These are phyloP conservation scores for Sclerurus mexicanus DNA, from an alignment of 2,113 vertebrate genomes.

Conservation along the genomic window DNA sequence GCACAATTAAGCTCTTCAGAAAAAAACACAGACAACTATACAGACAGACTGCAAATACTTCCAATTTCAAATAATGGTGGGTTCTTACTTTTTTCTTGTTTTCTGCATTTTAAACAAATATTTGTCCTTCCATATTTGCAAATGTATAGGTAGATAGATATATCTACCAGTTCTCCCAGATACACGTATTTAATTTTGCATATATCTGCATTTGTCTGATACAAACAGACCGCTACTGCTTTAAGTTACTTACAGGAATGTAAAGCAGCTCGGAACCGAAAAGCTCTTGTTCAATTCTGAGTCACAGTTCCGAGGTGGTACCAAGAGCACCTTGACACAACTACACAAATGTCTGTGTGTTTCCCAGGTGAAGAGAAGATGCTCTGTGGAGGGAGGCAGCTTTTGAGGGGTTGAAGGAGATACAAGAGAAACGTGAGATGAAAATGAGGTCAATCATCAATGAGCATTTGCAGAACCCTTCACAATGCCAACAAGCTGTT, in stretches of 20 bases:
- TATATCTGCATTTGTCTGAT: not conserved
- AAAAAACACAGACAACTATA: not conserved
- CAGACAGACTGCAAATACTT: not conserved
- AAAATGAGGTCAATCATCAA: not conserved
- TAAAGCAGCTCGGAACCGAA: slow-evolving; percentile 7
- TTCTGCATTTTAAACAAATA: not conserved
- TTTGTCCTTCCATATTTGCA: not conserved
- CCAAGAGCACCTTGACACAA: not conserved
- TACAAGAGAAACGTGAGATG: not conserved
- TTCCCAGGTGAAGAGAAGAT: not conserved
- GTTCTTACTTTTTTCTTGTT: not conserved
- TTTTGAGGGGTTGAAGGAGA: not conserved
- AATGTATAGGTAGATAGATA: not conserved
- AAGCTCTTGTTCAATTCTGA: slow-evolving; percentile 18
- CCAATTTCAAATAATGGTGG: not conserved
- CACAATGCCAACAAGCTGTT: not conserved
- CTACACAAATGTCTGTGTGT: not conserved
- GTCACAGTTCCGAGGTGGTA: not conserved
- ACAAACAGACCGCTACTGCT: not conserved
- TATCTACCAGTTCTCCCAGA: not conserved
- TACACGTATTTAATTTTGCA: slow-evolving; percentile 18
- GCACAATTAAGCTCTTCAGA: not conserved
- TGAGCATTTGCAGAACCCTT: not conserved
- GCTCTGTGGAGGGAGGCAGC: not conserved
- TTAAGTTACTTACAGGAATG: not conserved